phyloP scores from a whole-genome alignment of 2,113 vertebrate genomes.

The Struthidea cinerea region DNA sequence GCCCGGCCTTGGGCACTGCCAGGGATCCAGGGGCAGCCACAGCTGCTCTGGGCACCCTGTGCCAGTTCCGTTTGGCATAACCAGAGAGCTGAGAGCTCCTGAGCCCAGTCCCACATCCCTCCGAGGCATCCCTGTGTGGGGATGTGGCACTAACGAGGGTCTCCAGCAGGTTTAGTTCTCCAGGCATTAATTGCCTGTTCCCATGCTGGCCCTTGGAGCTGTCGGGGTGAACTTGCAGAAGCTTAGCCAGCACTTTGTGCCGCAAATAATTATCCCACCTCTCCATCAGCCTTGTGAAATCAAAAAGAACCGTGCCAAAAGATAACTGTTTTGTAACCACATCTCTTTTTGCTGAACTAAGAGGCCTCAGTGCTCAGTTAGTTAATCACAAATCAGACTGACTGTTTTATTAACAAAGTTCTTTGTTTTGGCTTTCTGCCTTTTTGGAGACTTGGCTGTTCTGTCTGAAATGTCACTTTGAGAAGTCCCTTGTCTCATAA shows the following conservation, averaged over 20 bases:
- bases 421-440: not conserved
- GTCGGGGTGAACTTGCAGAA: not conserved
- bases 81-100: not conserved
- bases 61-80: not conserved
- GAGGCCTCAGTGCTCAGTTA: not conserved
- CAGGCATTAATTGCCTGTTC: not conserved
- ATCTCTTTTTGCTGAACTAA: not conserved
- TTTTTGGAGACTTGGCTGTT: not conserved
- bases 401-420: not conserved
- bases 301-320: not conserved
- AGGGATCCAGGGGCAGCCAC: not conserved
- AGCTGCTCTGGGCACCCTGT: not conserved
- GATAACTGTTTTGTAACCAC: not conserved
- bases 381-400: constrained; percentile 1
- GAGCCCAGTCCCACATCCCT: no score
- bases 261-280: not conserved
- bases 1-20: accelerated
- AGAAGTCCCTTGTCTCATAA: not conserved
- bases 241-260: not conserved
- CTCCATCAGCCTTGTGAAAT: not conserved
- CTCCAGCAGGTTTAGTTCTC: not conserved
- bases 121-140: accelerated
- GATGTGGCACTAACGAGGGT: not conserved
- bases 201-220: not conserved
- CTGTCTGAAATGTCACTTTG: not conserved